A percentile compares a stretch with the other conserved stretches of the same genome.
Evolutionary conservation across 2,888 invertebrate species (phyloP).

Genomic region (Phytoseiulus persimilis): DNA sequence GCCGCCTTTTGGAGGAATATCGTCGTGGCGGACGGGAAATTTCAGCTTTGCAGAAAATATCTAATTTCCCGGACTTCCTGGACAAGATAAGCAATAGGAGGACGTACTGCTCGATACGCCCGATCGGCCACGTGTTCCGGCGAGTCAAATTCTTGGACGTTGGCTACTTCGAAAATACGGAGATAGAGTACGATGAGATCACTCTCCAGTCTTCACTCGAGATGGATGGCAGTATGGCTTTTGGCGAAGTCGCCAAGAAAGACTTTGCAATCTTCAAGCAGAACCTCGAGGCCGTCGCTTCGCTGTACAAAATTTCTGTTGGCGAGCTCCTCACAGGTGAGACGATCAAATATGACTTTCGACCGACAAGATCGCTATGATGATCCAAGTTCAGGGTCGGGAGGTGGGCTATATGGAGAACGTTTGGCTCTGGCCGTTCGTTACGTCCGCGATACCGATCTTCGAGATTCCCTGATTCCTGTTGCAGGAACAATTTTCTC

Average conservation of each 20-base stretch:
- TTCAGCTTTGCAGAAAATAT: background rate
- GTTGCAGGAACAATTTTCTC: background rate
- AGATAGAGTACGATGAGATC: background rate
- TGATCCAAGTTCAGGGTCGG: too few species aligned
- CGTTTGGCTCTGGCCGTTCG: too few species aligned
- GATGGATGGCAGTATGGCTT: background rate
- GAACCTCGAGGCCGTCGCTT: background rate
- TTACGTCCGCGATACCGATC: too few species aligned
- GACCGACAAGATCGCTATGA: too few species aligned
- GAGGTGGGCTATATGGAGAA: too few species aligned
- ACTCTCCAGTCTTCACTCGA: background rate
- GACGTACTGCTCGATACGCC: background rate
- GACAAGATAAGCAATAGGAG: background rate
- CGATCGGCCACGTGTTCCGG: background rate
- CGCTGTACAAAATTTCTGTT: background rate
- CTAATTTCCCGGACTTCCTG: background rate
- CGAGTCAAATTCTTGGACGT: background rate
- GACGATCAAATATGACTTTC: too few species aligned
- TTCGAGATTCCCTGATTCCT: too few species aligned
- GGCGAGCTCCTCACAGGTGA: conserved; percentile 14
- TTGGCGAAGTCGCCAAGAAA: background rate
- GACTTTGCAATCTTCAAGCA: background rate
- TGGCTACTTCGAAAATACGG: background rate
- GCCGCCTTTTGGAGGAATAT: background rate
- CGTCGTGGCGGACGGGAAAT: background rate